phyloP scores from a whole-genome alignment of 92 coral and sea anemone genomes.

The Epizoanthus rinbou region DNA sequence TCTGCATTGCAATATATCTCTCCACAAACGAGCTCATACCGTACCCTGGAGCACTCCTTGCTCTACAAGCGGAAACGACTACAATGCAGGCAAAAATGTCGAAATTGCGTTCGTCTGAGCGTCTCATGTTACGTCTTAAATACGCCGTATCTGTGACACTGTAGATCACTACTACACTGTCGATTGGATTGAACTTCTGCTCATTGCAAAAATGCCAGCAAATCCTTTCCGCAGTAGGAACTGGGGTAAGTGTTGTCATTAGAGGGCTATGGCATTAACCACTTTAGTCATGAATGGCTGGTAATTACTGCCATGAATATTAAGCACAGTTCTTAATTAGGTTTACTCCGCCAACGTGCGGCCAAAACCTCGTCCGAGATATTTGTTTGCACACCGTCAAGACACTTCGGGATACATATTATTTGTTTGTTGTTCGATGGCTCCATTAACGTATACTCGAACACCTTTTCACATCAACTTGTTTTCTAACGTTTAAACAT shows the following conservation, averaged over 20 bases:
- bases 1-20: slow-evolving; percentile 31
- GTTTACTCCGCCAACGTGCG: slow-evolving; percentile 54
- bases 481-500: slow-evolving; percentile 42
- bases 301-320: slow-evolving; percentile 76
- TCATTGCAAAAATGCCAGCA: slow-evolving; percentile 38
- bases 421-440: slow-evolving; percentile 53
- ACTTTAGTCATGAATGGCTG: slow-evolving; percentile 76
- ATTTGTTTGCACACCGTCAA: slow-evolving; percentile 52
- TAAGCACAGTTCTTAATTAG: slow-evolving; percentile 76
- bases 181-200: slow-evolving; percentile 14
- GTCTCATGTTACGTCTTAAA: slow-evolving; percentile 27
- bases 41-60: slow-evolving; percentile 39
- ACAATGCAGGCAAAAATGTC: slow-evolving; percentile 30
- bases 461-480: neutral
- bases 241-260: slow-evolving; percentile 52
- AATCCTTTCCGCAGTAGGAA: slow-evolving; percentile 28
- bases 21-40: slow-evolving; percentile 25
- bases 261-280: slow-evolving; percentile 62
- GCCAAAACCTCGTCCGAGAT: slow-evolving; percentile 43
- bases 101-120: slow-evolving; percentile 19
- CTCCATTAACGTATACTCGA: slow-evolving; percentile 48
- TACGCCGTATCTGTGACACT: slow-evolving; percentile 27
- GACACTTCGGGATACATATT: slow-evolving; percentile 36
- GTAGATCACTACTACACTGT: neutral
- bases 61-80: slow-evolving; percentile 43